Evolutionary conservation across 1,140 invertebrate genomes (phyloP), one percentile per base, ranked within the genome.

Genomic region (Chironomus tepperi): DNA sequence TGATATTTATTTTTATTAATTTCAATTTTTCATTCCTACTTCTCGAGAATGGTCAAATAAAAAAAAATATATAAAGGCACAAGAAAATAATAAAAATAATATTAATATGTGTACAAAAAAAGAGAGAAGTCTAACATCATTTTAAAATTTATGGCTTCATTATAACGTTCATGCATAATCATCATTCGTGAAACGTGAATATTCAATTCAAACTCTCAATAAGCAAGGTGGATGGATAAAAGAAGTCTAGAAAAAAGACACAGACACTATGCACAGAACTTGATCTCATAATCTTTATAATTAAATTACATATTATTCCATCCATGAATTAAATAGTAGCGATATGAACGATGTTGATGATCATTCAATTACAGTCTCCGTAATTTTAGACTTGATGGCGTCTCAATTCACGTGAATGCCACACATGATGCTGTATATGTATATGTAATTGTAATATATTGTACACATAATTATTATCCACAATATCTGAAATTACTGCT

Each of bases 1-100:
- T 57, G 47, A 57, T 57, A 57, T 57, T 57, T 57, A 57, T 57
- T 57, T 57, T 57, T 57, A 57, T 57, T 57, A 57, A 57, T 57
- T 57, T 57, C 47, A 57, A 57, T 57, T 57, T 57, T 57, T 57
- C 47, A 57, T 57, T 57, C 47, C 24, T 15, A 57, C 47, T 5
- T 57, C 47, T 57, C 43, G 43, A 9, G 43, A 57, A 15, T 15
- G 47, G n/a, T 12, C 12, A n/a, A 57, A 57, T 12, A 57, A 57
- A 57, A 12, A 15, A 47, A 47, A 47, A 47, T 47, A n/a, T n/a
- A 9, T 12, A 15, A 9, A 57, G 12, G 47, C 12, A 57, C n/a
- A 57, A 57, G 5, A 57, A 57, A 47, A 47, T 3, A 47, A 47
- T 47, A 47, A 47, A 15, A n/a, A n/a, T n/a, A n/a, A n/a, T n/a